phyloP scores from a whole-genome alignment of 1,140 invertebrate genomes.

The Orchestia grillus region DNA sequence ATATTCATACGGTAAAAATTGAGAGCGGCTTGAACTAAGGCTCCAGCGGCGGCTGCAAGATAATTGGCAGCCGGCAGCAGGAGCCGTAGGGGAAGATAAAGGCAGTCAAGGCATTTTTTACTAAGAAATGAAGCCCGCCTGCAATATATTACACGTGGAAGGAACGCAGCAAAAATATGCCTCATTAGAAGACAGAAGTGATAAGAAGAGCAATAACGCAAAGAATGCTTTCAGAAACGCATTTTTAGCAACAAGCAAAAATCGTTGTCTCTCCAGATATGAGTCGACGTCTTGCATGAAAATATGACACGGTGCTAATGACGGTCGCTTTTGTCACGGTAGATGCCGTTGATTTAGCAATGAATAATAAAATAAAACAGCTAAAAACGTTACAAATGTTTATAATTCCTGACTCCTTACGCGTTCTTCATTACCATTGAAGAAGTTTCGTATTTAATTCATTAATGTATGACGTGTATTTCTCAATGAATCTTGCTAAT shows the following conservation, averaged over 20 bases:
- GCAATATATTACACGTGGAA: slow-evolving; percentile 23
- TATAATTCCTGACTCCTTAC: background rate
- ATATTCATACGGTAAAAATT: background rate
- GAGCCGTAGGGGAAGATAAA: slow-evolving; percentile 23
- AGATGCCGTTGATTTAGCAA: background rate
- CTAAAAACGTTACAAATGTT: background rate
- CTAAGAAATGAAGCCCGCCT: background rate
- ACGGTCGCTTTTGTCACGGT: no score
- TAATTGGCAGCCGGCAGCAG: background rate
- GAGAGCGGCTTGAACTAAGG: background rate
- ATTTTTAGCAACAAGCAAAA: background rate
- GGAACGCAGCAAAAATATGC: background rate
- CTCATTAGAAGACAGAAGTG: slow-evolving; percentile 8
- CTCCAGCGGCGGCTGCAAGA: background rate
- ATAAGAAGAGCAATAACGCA: slow-evolving; percentile 43
- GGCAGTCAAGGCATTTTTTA: background rate
- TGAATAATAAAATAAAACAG: background rate
- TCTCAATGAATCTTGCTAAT: no score
- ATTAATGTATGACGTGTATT: no score
- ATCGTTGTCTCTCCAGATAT: background rate
- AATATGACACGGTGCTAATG: background rate
- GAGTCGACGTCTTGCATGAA: background rate
- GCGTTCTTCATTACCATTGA: background rate
- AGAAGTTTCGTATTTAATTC: background rate
- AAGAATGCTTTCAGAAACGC: background rate